These are phyloP conservation scores for Urocolius indicus DNA, from an alignment of 2,113 vertebrate species.

Conservation along the genomic window DNA sequence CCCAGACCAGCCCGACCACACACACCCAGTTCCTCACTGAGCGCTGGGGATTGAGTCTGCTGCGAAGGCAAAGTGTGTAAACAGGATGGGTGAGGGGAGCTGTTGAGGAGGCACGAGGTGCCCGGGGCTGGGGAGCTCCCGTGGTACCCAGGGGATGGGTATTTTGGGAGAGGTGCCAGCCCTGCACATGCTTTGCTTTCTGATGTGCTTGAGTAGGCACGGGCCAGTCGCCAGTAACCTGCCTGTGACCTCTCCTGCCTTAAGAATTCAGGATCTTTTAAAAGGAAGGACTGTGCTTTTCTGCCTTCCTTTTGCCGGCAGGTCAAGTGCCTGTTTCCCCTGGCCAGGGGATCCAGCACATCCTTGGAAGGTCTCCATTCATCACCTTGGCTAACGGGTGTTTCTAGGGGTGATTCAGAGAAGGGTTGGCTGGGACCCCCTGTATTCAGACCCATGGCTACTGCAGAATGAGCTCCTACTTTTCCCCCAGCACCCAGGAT, in stretches of 20 bases:
- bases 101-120: accelerated
- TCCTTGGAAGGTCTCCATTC: neutral
- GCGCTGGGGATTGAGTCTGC: neutral
- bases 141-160: neutral
- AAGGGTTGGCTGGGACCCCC: neutral
- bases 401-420: neutral
- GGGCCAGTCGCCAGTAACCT: neutral
- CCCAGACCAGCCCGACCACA: neutral
- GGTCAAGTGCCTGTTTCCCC: neutral
- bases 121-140: neutral
- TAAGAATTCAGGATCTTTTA: neutral
- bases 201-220: neutral
- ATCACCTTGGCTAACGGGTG: neutral
- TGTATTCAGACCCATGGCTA: accelerated
- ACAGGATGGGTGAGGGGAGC: conserved; percentile 12
- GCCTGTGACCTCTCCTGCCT: conserved; percentile 15
- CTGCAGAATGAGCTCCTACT: neutral
- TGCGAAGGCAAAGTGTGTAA: neutral
- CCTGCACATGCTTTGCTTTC: neutral
- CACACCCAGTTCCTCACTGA: neutral
- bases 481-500: accelerated
- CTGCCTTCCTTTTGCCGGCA: neutral
- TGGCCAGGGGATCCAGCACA: neutral
- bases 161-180: neutral
- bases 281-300: neutral